Evolutionary conservation across 2,113 vertebrate genomes (phyloP).

Genomic region (Coptodon bakossiorum): DNA sequence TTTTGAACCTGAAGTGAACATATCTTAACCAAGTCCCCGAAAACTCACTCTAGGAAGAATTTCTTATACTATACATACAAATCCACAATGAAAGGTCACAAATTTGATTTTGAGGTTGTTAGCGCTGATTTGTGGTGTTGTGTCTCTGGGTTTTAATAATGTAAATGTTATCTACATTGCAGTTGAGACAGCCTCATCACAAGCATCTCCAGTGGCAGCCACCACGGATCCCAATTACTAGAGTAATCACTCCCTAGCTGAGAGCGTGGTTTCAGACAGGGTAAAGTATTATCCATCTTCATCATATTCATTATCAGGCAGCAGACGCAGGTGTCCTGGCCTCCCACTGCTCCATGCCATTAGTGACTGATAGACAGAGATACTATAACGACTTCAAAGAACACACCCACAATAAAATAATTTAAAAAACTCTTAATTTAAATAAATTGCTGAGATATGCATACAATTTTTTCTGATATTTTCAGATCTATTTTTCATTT

Average conservation of each 20-base stretch:
- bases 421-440: background rate
- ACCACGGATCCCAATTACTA: slow-evolving; percentile 48
- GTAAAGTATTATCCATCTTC: slow-evolving; percentile 67
- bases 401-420: background rate
- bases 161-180: slow-evolving; percentile 44
- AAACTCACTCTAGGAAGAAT: background rate
- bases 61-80: background rate
- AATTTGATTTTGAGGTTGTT: slow-evolving; percentile 4
- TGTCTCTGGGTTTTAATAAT: background rate
- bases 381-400: slow-evolving; percentile 15
- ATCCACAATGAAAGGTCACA: background rate
- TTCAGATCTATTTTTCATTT: background rate
- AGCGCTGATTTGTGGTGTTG: slow-evolving; percentile 7
- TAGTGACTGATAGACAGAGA: slow-evolving; percentile 52
- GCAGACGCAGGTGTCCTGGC: slow-evolving; percentile 60
- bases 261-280: slow-evolving; percentile 44
- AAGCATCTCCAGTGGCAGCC: slow-evolving; percentile 30
- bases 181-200: slow-evolving; percentile 7
- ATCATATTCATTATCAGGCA: slow-evolving; percentile 67
- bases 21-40: background rate
- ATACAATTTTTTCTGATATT: background rate
- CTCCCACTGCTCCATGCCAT: slow-evolving; percentile 57
- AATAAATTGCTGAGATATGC: background rate
- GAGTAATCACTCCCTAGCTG: slow-evolving; percentile 57
- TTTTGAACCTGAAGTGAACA: background rate